Evolutionary conservation across 1,140 invertebrate genomes (phyloP).

Genomic region (Berghia stephanieae): DNA sequence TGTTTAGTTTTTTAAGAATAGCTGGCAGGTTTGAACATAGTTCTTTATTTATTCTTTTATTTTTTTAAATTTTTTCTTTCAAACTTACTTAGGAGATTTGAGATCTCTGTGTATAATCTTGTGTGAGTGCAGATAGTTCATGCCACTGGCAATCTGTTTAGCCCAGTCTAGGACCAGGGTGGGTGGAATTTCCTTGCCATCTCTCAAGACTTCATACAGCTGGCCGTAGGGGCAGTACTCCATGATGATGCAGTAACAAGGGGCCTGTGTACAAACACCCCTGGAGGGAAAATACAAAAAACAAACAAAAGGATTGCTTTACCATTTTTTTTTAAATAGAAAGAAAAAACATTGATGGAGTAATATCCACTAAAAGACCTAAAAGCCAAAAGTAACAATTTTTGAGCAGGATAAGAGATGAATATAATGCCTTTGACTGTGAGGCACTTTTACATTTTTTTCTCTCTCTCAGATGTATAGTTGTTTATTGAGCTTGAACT

Average conservation of each 20-base stretch:
- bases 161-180: constrained; percentile 88
- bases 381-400: too few relatives aligned
- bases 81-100: constrained; percentile 78
- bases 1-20: too few relatives aligned
- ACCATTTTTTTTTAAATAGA: background rate
- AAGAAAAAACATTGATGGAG: background rate
- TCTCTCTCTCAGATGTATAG: too few relatives aligned
- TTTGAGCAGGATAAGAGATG: too few relatives aligned
- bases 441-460: too few relatives aligned
- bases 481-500: too few relatives aligned
- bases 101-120: constrained; percentile 98
- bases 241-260: constrained; percentile 96
- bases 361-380: too few relatives aligned
- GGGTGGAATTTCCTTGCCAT: constrained; percentile 83
- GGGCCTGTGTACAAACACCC: constrained; percentile 92
- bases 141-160: constrained; percentile 93
- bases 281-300: constrained; percentile 67
- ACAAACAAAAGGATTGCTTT: background rate
- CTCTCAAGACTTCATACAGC: constrained; percentile 88
- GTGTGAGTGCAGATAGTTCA: constrained; percentile 94
- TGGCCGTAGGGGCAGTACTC: constrained; percentile 96
- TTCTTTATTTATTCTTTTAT: too few relatives aligned
- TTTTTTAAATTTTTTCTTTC: background rate
- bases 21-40: too few relatives aligned
- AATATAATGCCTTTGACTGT: too few relatives aligned